Evolutionary conservation across 92 coral and sea anemone species (phyloP).

Genomic region (Parazoanthus swiftii): DNA sequence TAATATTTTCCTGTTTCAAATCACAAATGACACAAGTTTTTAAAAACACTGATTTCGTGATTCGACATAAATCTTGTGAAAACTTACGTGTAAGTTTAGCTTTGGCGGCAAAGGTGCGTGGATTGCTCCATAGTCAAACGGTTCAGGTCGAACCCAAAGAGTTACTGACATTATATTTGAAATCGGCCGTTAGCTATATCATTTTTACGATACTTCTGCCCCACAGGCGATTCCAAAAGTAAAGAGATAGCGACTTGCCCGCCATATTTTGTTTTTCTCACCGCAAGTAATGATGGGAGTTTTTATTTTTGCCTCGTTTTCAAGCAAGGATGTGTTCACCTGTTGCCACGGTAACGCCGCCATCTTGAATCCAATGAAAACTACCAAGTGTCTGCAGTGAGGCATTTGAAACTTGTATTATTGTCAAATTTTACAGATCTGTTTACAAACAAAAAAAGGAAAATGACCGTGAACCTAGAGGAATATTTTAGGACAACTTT

Average conservation of each 20-base stretch:
- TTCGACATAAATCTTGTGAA: neutral
- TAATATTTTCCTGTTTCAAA: neutral
- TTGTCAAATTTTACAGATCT: neutral
- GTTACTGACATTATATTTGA: constrained; percentile 51
- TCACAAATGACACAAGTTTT: neutral
- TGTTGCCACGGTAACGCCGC: constrained; percentile 34
- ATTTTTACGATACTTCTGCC: neutral
- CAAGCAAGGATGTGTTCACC: neutral
- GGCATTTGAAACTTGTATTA: neutral
- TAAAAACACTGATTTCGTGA: neutral
- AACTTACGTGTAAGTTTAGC: constrained; percentile 84
- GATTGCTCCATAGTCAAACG: constrained; percentile 96
- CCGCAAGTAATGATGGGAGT: constrained; percentile 36
- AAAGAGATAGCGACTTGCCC: constrained; percentile 17
- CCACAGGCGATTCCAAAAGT: neutral
- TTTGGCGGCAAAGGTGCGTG: constrained; percentile 93
- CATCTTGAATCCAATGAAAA: constrained; percentile 33
- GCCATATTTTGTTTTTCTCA: constrained; percentile 33
- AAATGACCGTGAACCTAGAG: constrained; percentile 93
- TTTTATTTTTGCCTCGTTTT: constrained; percentile 22
- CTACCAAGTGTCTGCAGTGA: neutral
- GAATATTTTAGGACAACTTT: constrained; percentile 98
- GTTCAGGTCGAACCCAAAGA: constrained; percentile 96
- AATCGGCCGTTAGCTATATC: neutral
- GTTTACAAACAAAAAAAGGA: constrained; percentile 4